Base-by-base conservation (phyloP, 2,113 vertebrate genomes). In the Saguinus imperator region DNA sequence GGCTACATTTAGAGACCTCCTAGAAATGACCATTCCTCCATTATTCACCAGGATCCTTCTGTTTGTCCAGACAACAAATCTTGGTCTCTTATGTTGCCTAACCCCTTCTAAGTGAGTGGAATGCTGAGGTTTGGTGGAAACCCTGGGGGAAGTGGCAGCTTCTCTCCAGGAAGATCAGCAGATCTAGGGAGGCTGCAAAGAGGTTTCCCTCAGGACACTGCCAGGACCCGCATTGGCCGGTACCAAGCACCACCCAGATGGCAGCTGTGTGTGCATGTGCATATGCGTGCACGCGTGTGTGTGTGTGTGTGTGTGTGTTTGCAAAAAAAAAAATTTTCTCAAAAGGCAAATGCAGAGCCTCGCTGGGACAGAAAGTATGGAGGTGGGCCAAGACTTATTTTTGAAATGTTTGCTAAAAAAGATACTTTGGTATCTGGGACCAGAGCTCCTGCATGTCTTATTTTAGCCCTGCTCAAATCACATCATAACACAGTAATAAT, bases 381-480 rank as follows among this genome's bases (percentile, higher is more conserved):
- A 57, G 75, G 40, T 91, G 52, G 77, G 75, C 93, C 91, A 96
- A 86, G 57, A 70, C 37, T 83, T 83, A 88, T 80, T 97, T 97
- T 80, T 94, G 61, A 55, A 93, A 52, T 84, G 89, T 96, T 93
- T 89, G 86, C 91, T 91, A 75, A 84, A 96, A 96, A 96, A 91
- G 79, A 85, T 93, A 77, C 37, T 18, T 96, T 23, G 2, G 43
- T 55, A 45, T 90, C 96, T 94, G 61, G 94, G 85, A 94, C 66
- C 20, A 95, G 70, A 45, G 83, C 10, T 66, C 80, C 82, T 91
- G 92, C 61, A 45, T 81, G 68, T 89, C 97, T 97, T 89, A 91
- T 95, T 96, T 97, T 96, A 95, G 94, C 70, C 20, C n/a, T 86
- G 90, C 17, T 82, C 29, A 55, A 91, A 64, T 96, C 94, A 91